phyloP scores from a whole-genome alignment of 2,113 vertebrate genomes.

The Melanocharis versteri region DNA sequence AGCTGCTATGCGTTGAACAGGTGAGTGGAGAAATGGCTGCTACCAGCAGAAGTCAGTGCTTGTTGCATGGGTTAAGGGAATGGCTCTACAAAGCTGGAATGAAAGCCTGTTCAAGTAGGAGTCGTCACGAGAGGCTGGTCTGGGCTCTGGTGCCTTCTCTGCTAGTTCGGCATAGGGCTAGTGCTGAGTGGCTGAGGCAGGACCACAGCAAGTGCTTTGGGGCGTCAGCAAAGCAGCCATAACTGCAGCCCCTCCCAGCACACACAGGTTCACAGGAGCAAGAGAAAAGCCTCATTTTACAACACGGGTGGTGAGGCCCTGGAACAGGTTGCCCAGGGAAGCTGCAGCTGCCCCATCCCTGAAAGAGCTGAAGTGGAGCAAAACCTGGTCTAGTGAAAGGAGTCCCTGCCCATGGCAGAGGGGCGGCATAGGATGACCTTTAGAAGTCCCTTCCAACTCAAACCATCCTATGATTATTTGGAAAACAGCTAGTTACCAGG shows the following conservation, averaged over 20 bases:
- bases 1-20: not conserved
- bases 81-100: not conserved
- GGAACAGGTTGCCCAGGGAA: not conserved
- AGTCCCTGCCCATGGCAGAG: not conserved
- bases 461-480: not conserved
- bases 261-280: not conserved
- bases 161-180: fast-evolving
- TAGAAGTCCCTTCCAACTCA: not conserved
- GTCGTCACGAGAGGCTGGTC: not conserved
- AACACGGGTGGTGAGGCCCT: not conserved
- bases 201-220: not conserved
- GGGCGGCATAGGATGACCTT: not conserved
- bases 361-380: not conserved
- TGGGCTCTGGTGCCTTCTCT: not conserved
- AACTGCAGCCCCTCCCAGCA: not conserved
- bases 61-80: not conserved
- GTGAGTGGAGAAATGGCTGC: not conserved
- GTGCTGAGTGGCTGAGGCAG: not conserved
- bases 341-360: not conserved
- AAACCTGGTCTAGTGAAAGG: not conserved
- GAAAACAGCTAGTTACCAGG: not conserved
- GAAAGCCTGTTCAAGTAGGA: not conserved
- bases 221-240: not conserved
- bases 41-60: not conserved
- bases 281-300: not conserved